These are phyloP conservation scores for Mus spretus DNA, from an alignment of 2,797 vertebrate species.

Conservation along the genomic window DNA sequence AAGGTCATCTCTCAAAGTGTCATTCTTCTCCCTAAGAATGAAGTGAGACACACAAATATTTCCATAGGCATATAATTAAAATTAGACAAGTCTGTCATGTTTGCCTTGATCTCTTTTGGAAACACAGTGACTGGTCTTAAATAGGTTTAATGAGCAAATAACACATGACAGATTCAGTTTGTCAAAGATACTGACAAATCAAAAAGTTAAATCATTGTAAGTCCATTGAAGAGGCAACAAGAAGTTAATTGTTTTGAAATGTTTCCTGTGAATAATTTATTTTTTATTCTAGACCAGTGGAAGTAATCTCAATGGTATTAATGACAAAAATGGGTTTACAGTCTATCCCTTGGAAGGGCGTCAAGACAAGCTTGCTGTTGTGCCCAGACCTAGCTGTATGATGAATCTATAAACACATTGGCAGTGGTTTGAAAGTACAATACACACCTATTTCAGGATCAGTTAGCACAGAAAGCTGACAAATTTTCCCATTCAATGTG, in stretches of 20 bases:
- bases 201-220: constrained; percentile 52
- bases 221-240: constrained; percentile 9
- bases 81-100: not conserved
- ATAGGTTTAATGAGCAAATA: constrained; percentile 11
- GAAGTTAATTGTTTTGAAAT: constrained; percentile 37
- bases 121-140: not conserved
- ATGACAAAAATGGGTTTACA: constrained; percentile 69
- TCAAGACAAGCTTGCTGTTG: constrained; percentile 41
- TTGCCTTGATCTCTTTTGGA: not conserved
- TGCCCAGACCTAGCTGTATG: not conserved
- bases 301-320: constrained; percentile 41
- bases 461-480: constrained; percentile 1
- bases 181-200: constrained; percentile 32
- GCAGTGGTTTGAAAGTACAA: not conserved
- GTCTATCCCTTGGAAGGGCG: not conserved
- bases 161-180: constrained; percentile 14
- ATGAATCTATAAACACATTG: constrained; percentile 25
- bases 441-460: constrained; percentile 51
- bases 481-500: constrained; percentile 15
- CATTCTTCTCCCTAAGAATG: not conserved
- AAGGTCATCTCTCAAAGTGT: not conserved
- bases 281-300: constrained; percentile 35
- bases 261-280: constrained; percentile 8
- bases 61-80: not conserved
- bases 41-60: not conserved